Evolutionary conservation across 1,140 invertebrate species (phyloP).

Genomic region (Schlechtendalia chinensis): DNA sequence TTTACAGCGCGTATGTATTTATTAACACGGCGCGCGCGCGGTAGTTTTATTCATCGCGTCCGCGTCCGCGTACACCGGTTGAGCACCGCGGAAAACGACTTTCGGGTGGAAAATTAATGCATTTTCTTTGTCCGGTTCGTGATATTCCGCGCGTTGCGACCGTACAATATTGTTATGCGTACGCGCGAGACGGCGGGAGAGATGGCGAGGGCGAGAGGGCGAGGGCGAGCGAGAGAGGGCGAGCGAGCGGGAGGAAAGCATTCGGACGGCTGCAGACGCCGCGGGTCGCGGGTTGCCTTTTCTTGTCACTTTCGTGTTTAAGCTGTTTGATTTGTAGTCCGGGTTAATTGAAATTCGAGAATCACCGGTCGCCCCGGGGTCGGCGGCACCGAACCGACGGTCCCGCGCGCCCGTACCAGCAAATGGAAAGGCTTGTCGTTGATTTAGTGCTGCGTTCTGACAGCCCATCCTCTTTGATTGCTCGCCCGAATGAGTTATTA

Average conservation of each 20-base stretch:
- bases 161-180: constrained; percentile 27
- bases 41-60: constrained; percentile 24
- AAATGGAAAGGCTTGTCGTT: constrained; percentile 48
- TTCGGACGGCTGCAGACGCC: not conserved
- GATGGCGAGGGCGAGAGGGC: no score
- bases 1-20: constrained; percentile 24
- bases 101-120: constrained; percentile 37
- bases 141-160: constrained; percentile 3
- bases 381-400: not conserved
- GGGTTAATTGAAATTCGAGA: constrained; percentile 49
- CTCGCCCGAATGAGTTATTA: constrained; percentile 48
- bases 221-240: no score
- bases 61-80: no score
- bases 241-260: not conserved
- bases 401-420: no score
- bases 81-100: constrained; percentile 20
- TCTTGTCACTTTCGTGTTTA: constrained; percentile 48
- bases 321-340: constrained; percentile 49
- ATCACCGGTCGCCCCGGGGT: constrained; percentile 31
- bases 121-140: constrained; percentile 49
- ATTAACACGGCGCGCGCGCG: constrained; percentile 25
- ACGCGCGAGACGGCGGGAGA: no score
- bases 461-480: constrained; percentile 48
- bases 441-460: constrained; percentile 47
- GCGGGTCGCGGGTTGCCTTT: constrained; percentile 31